Evolutionary conservation across 1,140 invertebrate species (phyloP), one percentile per base, ranked within the genome.

Genomic region (Microplitis mediator): DNA sequence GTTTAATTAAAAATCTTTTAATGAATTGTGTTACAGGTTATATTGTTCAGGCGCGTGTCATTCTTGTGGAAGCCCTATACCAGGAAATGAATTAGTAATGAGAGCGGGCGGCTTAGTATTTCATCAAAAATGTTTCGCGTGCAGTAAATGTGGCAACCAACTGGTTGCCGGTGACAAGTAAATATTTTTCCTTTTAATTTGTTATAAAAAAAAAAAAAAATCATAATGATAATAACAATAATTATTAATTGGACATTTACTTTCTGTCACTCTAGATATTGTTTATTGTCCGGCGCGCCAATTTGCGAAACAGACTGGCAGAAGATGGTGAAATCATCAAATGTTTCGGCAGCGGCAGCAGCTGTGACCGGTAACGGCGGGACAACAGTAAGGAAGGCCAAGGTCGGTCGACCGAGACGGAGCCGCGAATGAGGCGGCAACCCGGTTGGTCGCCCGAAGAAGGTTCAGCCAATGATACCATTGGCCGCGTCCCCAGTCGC

Each of bases 231-330:
- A 64, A 8, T 9, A 58, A 23, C 23, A 16, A 64, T 0, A 64
- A 35, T 31, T 35, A 4, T 4, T 13, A 31, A 66, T 52, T 54
- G 14, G 31, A 8, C 11, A 52, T 45, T 67, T 65, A 63, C 52
- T 72, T 9, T 60, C 5, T 35, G 66, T 68, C 80, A 82, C 14
- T 80, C 14, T 80, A 93, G 92, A 86, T 96, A 95, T 88, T 94
- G 95, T 83, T 91, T 96, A 86, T 85, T 96, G 75, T 93, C 93
- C 76, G 95, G 95, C 50, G 92, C 91, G 78, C 89, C 95, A 75
- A 91, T 97, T 34, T 97, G 95, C 89, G 95, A 97, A 87, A 93
- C 95, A 86, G 95, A 97, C 88, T 97, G 94, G 91, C 94, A 95
- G 82, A 97, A 97, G 88, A 90, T 96, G 80, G 89, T 95, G 82